Evolutionary conservation across 2,797 vertebrate species (phyloP).

Genomic region (Chiroxiphia lanceolata): DNA sequence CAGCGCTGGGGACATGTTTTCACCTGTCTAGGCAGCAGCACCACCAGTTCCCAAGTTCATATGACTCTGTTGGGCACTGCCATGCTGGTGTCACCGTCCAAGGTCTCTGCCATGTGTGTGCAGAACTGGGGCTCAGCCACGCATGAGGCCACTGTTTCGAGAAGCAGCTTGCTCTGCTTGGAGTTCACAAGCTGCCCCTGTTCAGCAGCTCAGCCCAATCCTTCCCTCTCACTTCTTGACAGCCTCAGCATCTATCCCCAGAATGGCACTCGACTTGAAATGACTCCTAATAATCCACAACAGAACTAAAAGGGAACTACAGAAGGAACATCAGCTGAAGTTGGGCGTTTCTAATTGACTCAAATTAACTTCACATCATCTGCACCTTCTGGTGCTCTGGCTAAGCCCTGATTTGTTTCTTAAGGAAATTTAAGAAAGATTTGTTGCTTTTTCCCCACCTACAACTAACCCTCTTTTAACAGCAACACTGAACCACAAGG

Average conservation of each 20-base stretch:
- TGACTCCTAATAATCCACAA: not conserved
- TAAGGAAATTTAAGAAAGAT: not conserved
- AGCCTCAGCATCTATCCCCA: not conserved
- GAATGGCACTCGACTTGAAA: not conserved
- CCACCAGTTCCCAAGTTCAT: not conserved
- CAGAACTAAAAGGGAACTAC: not conserved
- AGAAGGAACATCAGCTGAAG: not conserved
- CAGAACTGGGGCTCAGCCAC: not conserved
- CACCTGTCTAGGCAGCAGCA: not conserved
- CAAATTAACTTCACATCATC: not conserved
- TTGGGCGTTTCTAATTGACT: not conserved
- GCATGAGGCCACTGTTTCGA: accelerated
- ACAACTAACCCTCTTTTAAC: not conserved
- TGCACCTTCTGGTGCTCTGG: not conserved
- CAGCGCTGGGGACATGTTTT: not conserved
- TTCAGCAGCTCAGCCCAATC: not conserved
- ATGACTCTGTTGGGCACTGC: accelerated
- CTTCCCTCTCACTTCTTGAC: not conserved
- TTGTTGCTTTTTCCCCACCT: accelerated
- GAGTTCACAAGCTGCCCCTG: accelerated
- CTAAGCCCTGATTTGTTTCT: not conserved
- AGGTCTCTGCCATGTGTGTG: not conserved
- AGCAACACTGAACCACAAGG: not conserved
- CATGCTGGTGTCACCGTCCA: accelerated
- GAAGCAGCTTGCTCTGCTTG: not conserved